phyloP scores from a whole-genome alignment of 2,113 vertebrate genomes.

The Pachyramphus minor region DNA sequence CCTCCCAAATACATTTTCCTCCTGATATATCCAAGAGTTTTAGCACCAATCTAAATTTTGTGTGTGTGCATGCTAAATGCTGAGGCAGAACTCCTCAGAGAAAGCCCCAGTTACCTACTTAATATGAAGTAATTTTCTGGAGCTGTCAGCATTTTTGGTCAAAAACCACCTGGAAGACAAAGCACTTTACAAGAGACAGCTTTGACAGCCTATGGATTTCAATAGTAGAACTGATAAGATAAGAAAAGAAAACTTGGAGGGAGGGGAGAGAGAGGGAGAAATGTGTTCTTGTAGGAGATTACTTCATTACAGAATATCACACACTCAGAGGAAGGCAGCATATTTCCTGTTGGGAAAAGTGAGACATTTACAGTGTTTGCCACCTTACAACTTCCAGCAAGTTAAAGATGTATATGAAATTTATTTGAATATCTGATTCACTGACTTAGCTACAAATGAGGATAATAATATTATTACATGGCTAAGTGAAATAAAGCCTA shows the following conservation, averaged over 20 bases:
- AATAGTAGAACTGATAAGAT: not conserved
- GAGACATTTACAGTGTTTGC: not conserved
- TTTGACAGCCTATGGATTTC: not conserved
- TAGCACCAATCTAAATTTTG: not conserved
- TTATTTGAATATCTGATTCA: not conserved
- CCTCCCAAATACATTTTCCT: not conserved
- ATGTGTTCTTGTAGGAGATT: not conserved
- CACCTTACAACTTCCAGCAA: not conserved
- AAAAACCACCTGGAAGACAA: conserved; percentile 25
- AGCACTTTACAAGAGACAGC: not conserved
- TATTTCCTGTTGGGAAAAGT: not conserved
- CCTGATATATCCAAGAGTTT: not conserved
- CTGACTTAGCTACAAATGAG: not conserved
- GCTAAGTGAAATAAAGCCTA: not conserved
- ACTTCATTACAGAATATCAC: not conserved
- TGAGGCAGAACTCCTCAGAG: conserved; percentile 22
- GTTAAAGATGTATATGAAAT: not conserved
- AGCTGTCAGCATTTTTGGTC: conserved; percentile 36
- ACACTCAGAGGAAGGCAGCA: not conserved
- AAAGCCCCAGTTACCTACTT: not conserved
- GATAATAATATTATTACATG: not conserved
- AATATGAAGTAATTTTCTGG: conserved; percentile 22
- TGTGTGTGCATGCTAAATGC: not conserved
- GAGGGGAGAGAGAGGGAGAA: not conserved
- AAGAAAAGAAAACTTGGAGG: not conserved